Base-by-base conservation (phyloP, 2,888 invertebrate species). In the Petrolisthes cinctipes region DNA sequence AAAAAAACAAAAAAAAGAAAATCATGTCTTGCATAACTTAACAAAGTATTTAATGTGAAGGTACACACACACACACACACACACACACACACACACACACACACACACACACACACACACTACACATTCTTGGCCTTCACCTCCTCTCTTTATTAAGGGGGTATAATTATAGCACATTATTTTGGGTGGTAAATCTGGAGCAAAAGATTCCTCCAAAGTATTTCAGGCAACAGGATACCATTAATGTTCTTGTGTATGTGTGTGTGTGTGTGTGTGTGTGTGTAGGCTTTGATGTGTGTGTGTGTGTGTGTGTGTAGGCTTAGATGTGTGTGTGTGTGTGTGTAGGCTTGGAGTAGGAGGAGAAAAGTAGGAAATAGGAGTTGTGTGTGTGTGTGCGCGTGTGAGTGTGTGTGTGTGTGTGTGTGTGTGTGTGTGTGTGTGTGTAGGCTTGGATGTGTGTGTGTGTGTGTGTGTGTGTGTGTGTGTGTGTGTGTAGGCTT, bases 341-440 rank as follows among this genome's bases (percentile, higher is more conserved):
- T 37, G 37, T 37, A 37, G 0, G 37, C 37, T 37, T 37, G 37
- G n/a, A n/a, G n/a, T n/a, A n/a, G n/a, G n/a, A n/a, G n/a, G n/a
- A n/a, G n/a, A n/a, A n/a, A n/a, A n/a, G n/a, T n/a, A n/a, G n/a
- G n/a, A n/a, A n/a, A n/a, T n/a, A n/a, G n/a, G n/a, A n/a, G n/a
- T n/a, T n/a, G 61, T 61, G 61, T 61, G 61, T 61, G 61, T 61
- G 53, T 53, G 79, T 53, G 79, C 5, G 79, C 5, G 79, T 53
- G 79, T 53, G 79, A 5, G 79, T 53, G 79, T 53, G 79, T 53
- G 79, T 53, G 79, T 53, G 79, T 53, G 79, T 53, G 79, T 53
- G 79, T 53, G 79, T 53, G 79, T 53, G 51, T 53, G 79, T 53
- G 51, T 53, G 79, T 53, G 3, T 6, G 79, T 53, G 51, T 53